Conservation (phyloP, 2,113 vertebrate species). For the Noctilio leporinus region DNA sequence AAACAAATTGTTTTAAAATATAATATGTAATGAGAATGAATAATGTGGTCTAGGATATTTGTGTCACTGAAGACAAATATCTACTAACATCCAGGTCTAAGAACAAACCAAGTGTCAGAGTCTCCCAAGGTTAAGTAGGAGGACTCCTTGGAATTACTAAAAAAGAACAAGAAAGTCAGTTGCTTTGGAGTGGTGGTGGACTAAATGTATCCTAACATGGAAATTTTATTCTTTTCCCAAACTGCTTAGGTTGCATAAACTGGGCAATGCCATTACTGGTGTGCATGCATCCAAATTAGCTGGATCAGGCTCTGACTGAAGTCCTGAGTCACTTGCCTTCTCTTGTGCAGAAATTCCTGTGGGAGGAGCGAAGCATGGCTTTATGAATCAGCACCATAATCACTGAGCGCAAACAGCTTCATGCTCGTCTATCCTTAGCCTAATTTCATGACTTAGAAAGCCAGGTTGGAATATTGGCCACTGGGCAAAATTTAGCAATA, state of each 20-base stretch:
- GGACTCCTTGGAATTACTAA: not conserved
- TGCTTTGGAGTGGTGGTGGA: not conserved
- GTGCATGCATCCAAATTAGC: not conserved
- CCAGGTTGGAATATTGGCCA: not conserved
- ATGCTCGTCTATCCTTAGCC: not conserved
- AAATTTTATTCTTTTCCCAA: slow-evolving; percentile 15
- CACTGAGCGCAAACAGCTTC: not conserved
- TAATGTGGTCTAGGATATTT: not conserved
- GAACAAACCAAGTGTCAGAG: not conserved
- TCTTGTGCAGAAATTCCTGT: not conserved
- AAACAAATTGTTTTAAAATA: slow-evolving; percentile 12
- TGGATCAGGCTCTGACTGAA: not conserved
- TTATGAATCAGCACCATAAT: not conserved
- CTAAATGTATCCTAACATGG: not conserved
- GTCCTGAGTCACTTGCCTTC: not conserved
- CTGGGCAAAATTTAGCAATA: not conserved
- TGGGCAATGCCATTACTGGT: not conserved
- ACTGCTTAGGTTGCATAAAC: not conserved
- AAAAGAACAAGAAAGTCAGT: not conserved
- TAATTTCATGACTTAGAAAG: not conserved
- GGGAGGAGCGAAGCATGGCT: not conserved
- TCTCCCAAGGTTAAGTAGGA: not conserved
- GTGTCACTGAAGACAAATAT: not conserved
- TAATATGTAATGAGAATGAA: not conserved
- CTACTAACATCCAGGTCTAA: not conserved